Base-by-base conservation (phyloP, 1,140 invertebrate genomes). In the Drosophila tropicalis region DNA sequence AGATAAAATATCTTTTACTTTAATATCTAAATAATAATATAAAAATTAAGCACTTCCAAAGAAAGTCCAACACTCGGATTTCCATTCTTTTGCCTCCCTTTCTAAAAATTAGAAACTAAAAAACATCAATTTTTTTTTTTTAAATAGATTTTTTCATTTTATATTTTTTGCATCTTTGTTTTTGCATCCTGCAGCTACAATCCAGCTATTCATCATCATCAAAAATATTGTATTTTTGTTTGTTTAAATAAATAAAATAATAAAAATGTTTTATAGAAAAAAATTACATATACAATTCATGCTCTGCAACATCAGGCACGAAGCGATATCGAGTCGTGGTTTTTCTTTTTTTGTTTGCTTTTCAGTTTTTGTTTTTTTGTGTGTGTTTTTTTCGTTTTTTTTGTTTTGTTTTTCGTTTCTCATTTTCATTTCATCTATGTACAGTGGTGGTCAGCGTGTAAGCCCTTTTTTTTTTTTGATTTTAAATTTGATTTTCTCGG, bases 221-320 rank as follows among this genome's bases (percentile, higher is more conserved):
- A 78, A 85, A 81, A 86, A 70, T 79, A 75, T 76, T 63, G 62
- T 56, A 54, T 75, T 66, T 71, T 84, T 83, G 62, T 81, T 84
- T 85, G 44, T 51, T 51, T 83, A 87, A 86, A 86, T 86, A 86
- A 86, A 86, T 86, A 86, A 87, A 87, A 86, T 86, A 86, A 86
- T 76, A 86, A 86, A 73, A 36, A 58, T 51, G 65, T 82, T 73
- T 39, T 83, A 83, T 79, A 71, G 75, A 72, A 71, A 87, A 87
- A 77, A 86, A 66, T 73, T 82, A 77, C 84, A 87, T 79, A 76
- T 87, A 82, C 79, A 79, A 82, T 62, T 69, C 84, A 76, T 78
- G 70, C 79, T 70, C 82, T 87, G 76, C 83, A 83, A 87, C 79
- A 71, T 87, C 82, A 86, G 84, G 83, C 83, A 87, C 71, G 69